Conservation (phyloP, 2,888 invertebrate species). For the Hypolimnas misippus region DNA sequence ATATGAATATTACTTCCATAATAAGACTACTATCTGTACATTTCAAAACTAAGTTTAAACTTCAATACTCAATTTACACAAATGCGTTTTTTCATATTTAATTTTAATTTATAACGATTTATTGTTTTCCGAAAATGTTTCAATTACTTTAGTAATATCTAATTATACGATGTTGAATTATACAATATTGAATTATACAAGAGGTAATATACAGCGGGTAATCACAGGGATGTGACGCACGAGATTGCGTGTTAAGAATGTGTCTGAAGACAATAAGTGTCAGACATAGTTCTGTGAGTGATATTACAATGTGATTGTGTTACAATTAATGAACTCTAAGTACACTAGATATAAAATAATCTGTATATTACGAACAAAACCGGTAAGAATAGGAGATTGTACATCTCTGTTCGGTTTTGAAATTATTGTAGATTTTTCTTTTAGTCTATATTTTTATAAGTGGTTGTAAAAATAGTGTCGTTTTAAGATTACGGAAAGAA, state of each 20-base stretch:
- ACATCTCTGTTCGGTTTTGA: conserved; percentile 54
- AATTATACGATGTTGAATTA: not conserved
- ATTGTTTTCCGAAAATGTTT: not conserved
- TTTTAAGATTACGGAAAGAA: conserved; percentile 66
- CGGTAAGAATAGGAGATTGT: conserved; percentile 40
- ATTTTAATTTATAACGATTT: not conserved
- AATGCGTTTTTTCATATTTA: conserved; percentile 2
- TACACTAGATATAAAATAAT: conserved; percentile 71
- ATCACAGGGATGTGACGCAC: conserved; percentile 58
- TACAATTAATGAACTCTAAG: conserved; percentile 73
- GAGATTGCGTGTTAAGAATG: conserved; percentile 64
- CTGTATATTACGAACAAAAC: conserved; percentile 56
- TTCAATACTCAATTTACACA: conserved; percentile 11
- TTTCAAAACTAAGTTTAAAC: conserved; percentile 2
- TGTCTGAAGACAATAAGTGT: conserved; percentile 74
- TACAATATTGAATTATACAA: conserved; percentile 12
- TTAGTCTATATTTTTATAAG: conserved; percentile 63
- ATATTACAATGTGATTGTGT: conserved; percentile 83
- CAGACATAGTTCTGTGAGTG: conserved; percentile 76
- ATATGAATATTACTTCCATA: conserved; percentile 49
- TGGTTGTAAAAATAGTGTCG: conserved; percentile 69
- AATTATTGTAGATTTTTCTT: conserved; percentile 55
- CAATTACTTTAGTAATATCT: conserved; percentile 32
- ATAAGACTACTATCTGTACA: conserved; percentile 37
- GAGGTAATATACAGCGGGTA: conserved; percentile 59